A percentile compares a stretch with the other conserved stretches of the same genome.
Conservation (phyloP, 1,140 invertebrate species). For the Steinernema khuongi region DNA sequence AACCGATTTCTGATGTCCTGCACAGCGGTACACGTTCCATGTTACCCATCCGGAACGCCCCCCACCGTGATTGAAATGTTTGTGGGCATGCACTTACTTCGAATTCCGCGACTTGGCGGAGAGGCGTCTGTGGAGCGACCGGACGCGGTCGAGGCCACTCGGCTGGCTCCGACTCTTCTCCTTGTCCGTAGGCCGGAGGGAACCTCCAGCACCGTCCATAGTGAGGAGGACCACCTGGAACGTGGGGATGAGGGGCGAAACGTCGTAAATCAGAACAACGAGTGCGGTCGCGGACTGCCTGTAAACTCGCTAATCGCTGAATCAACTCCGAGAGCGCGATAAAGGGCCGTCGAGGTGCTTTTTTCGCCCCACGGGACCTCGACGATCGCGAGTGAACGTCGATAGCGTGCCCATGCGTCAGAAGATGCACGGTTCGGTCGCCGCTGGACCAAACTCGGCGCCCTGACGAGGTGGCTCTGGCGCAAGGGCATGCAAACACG, state of each 20-base stretch:
- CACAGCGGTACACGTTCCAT: constrained; percentile 10
- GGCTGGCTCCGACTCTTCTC: constrained; percentile 38
- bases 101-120: constrained; percentile 30
- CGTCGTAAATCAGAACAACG: constrained; percentile 1
- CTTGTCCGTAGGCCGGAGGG: constrained; percentile 7
- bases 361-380: background rate
- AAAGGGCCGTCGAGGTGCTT: background rate
- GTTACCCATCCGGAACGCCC: background rate
- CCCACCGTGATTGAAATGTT: background rate
- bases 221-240: background rate
- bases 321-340: background rate
- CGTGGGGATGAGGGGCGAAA: background rate
- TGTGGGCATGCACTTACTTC: constrained; percentile 27
- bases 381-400: background rate
- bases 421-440: no score
- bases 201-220: background rate
- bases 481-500: no score
- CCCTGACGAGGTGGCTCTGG: no score
- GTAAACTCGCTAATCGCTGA: constrained; percentile 9
- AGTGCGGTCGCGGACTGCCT: constrained; percentile 1
- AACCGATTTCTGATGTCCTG: constrained; percentile 3
- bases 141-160: constrained; percentile 37
- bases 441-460: no score
- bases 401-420: no score
- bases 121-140: constrained; percentile 36